phyloP scores from a whole-genome alignment of 2,113 vertebrate genomes.

The Electrona antarctica region DNA sequence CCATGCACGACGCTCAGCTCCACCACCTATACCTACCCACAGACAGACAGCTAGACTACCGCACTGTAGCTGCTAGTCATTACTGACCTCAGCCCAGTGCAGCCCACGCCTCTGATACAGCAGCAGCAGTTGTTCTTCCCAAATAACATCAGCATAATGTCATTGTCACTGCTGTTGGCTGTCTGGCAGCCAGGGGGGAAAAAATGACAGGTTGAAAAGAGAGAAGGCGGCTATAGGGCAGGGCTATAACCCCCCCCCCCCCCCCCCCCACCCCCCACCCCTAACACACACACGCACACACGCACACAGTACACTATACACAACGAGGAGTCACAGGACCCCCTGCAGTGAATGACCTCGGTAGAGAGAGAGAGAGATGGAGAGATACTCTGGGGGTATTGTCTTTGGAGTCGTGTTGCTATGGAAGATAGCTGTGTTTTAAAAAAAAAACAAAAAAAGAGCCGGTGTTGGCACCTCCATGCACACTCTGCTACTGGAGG shows the following conservation, averaged over 20 bases:
- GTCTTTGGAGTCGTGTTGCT: constrained; percentile 70
- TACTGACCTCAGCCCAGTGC: too few relatives aligned
- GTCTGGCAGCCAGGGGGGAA: too few relatives aligned
- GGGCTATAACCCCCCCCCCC: constrained; percentile 18
- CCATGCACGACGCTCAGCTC: too few relatives aligned
- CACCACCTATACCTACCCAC: too few relatives aligned
- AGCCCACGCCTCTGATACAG: too few relatives aligned
- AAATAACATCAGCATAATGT: too few relatives aligned
- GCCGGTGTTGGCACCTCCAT: constrained; percentile 49
- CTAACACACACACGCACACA: constrained; percentile 1
- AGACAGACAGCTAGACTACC: too few relatives aligned
- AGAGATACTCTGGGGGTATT: constrained; percentile 51
- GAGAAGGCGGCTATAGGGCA: constrained; percentile 50
- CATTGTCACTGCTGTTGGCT: too few relatives aligned
- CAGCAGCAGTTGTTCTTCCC: too few relatives aligned
- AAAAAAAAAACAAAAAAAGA: too few relatives aligned
- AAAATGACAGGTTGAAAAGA: constrained; percentile 12
- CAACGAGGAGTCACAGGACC: constrained; percentile 11
- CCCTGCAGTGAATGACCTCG: constrained; percentile 66
- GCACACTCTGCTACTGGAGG: constrained; percentile 47
- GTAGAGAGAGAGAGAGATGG: constrained; percentile 44
- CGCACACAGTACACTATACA: constrained; percentile 2
- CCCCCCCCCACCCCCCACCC: too few relatives aligned
- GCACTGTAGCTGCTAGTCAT: too few relatives aligned
- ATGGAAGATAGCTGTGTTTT: constrained; percentile 60